These are phyloP conservation scores for Acleris literana DNA, from an alignment of 2,888 invertebrate species.

Conservation along the genomic window DNA sequence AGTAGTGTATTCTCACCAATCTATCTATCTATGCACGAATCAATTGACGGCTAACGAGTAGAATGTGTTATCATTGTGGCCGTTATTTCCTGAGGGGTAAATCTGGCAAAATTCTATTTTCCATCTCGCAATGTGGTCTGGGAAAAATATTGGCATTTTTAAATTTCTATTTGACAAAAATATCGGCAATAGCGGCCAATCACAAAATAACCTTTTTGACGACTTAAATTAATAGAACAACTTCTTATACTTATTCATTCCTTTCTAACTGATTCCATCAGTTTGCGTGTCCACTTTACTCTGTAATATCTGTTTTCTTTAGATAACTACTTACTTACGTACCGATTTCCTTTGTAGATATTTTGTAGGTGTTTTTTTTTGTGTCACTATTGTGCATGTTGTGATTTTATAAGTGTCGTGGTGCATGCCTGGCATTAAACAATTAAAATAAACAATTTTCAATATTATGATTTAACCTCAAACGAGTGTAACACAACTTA, in stretches of 20 bases:
- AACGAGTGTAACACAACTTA: too few species aligned
- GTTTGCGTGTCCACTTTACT: neutral
- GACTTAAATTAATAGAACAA: neutral
- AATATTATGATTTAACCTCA: too few species aligned
- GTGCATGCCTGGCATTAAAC: too few species aligned
- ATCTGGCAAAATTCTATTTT: slow-evolving; percentile 76
- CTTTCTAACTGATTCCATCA: neutral
- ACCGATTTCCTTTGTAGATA: too few species aligned
- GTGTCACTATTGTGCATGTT: too few species aligned
- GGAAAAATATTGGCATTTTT: slow-evolving; percentile 62
- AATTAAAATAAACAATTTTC: too few species aligned
- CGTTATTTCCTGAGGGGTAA: slow-evolving; percentile 80
- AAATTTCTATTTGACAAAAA: slow-evolving; percentile 43
- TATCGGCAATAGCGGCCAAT: slow-evolving; percentile 76
- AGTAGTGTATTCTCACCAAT: slow-evolving; percentile 54
- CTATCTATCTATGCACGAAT: slow-evolving; percentile 72
- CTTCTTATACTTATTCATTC: neutral
- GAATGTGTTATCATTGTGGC: slow-evolving; percentile 67
- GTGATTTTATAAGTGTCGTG: too few species aligned
- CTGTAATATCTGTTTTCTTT: too few species aligned
- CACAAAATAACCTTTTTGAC: neutral
- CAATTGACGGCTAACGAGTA: slow-evolving; percentile 70
- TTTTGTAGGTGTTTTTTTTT: too few species aligned
- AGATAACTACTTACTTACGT: too few species aligned
- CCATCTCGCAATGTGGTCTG: slow-evolving; percentile 54